Evolutionary conservation across 2,888 invertebrate genomes (phyloP).

Genomic region (Pachycephus smyrnensis): DNA sequence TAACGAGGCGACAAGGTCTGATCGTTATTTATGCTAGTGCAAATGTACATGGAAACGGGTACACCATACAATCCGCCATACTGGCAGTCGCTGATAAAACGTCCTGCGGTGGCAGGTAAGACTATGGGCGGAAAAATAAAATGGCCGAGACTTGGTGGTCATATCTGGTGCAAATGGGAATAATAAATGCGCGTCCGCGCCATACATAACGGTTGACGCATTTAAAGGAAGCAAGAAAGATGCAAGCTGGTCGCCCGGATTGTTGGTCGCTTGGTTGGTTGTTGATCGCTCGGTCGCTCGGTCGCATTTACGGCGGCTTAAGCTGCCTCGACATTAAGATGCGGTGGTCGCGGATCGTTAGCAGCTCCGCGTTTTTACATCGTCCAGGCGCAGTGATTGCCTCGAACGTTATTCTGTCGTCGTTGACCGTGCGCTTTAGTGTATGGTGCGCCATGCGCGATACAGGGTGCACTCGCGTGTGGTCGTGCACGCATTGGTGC

Average conservation of each 20-base stretch:
- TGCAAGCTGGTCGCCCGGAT: neutral
- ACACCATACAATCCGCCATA: neutral
- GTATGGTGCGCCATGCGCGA: neutral
- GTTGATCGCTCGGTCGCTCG: neutral
- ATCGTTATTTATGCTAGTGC: neutral
- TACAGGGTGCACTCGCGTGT: constrained; percentile 39
- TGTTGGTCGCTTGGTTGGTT: neutral
- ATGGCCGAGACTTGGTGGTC: neutral
- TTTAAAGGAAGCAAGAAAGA: neutral
- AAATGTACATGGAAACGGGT: neutral
- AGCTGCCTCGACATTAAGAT: constrained; percentile 16
- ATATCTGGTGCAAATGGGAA: neutral
- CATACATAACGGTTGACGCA: neutral
- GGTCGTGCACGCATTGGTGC: constrained; percentile 27
- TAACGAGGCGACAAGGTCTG: neutral
- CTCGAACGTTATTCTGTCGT: constrained; percentile 14
- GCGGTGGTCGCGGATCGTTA: constrained; percentile 49
- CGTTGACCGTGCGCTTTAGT: neutral
- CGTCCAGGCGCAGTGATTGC: constrained; percentile 15
- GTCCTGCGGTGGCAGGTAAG: neutral
- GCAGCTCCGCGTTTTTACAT: constrained; percentile 37
- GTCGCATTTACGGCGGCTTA: constrained; percentile 11
- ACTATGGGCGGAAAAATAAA: neutral
- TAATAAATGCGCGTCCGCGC: neutral
- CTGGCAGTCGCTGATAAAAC: neutral